Percentiles rank a stretch among this genome's conserved stretches.
Conservation (phyloP, 2,888 invertebrate species). For the Drosophila anomalipes region DNA sequence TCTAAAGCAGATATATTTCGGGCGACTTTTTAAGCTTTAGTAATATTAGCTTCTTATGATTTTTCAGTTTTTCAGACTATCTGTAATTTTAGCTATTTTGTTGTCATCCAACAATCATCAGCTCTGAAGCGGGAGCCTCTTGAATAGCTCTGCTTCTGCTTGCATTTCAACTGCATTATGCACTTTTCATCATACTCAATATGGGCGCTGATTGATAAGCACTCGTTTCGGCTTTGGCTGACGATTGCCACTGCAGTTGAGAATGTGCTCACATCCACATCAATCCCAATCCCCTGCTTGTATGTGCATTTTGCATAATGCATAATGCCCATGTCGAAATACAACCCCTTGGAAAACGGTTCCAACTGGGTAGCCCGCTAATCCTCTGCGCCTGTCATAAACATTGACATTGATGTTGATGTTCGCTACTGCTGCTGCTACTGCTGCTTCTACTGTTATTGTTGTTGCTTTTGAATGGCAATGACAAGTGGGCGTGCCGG, state of each 20-base stretch:
- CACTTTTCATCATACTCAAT: constrained; percentile 70
- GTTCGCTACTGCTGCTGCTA: constrained; percentile 32
- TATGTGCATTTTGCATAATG: constrained; percentile 62
- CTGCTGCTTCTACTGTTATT: constrained; percentile 26
- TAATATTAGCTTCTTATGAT: too few species aligned
- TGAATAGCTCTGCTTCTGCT: neutral
- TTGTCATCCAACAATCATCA: neutral
- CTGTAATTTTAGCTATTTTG: neutral
- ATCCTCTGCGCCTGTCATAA: constrained; percentile 80
- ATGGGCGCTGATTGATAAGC: constrained; percentile 72
- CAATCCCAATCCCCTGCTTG: neutral
- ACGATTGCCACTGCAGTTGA: constrained; percentile 3
- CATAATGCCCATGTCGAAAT: constrained; percentile 7
- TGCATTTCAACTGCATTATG: constrained; percentile 41
- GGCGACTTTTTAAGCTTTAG: too few species aligned
- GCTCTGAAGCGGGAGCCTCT: neutral
- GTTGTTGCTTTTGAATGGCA: constrained; percentile 40
- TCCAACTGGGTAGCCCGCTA: constrained; percentile 73
- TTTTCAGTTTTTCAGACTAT: neutral
- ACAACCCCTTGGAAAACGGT: constrained; percentile 48
- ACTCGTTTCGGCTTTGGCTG: constrained; percentile 26
- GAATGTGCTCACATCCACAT: constrained; percentile 9
- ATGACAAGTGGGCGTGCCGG: constrained; percentile 76
- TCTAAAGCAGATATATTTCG: neutral
- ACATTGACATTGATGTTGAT: constrained; percentile 80